Evolutionary conservation across 2,113 vertebrate genomes (phyloP), one percentile per base, ranked within the genome.

Genomic region (Amphiprion percula): DNA sequence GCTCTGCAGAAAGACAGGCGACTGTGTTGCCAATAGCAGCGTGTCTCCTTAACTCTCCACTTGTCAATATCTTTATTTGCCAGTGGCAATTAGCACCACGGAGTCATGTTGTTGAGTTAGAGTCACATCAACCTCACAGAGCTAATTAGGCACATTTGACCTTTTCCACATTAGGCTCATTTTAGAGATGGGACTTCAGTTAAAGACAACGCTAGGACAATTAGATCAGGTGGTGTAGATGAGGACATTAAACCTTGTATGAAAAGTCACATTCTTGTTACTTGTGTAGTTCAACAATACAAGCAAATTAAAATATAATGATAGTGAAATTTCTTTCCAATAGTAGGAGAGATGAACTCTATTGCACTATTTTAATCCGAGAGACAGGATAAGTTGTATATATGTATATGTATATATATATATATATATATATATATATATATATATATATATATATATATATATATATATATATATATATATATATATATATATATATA

Each of bases 31-130:
- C 83, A 90, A 86, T 82, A 84, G 77, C 77, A 44, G 81, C 68
- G 17, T 30, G 58, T 84, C 88, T 86, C 74, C 68, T 85, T 87
- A 86, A 80, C 82, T 80, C 82, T 83, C 68, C 69, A 44, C 17
- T 76, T 89, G 89, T 90, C 90, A 84, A 90, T 91, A 91, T 84
- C 78, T 79, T 79, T 79, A 78, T 89, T 89, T 87, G 90, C 89
- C 77, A 59, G 82, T 64, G 80, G 88, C 85, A 88, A 88, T 93
- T 93, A 90, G 80, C 77, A 19, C 59, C 54, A 64, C 2, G 33
- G 68, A 72, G 83, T 74, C 79, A 65, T 74, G 83, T 85, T 78
- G 77, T 56, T 71, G 80, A 86, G 83, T 70, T 77, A 52, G 63
- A 77, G 70, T 83, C 82, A 65, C 90, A 80, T 85, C 82, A 74